Percentiles rank a stretch among this genome's conserved stretches.
These are phyloP conservation scores for Beroe forskalii DNA, from an alignment of 37 sponge, comb jelly and placozoan species.

Conservation along the genomic window DNA sequence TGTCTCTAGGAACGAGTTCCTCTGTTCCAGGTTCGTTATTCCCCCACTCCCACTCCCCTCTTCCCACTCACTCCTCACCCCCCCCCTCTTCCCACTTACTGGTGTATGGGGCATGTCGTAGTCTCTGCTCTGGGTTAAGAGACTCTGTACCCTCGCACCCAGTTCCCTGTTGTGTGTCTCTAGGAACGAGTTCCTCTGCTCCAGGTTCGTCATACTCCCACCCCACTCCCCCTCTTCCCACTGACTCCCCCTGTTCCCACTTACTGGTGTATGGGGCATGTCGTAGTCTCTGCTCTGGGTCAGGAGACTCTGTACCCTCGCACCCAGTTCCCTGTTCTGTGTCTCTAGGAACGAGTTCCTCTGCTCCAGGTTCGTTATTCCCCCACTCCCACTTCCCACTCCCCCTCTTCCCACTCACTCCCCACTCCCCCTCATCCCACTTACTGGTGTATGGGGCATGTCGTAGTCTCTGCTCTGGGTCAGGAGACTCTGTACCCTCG, in stretches of 20 bases:
- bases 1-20: background rate
- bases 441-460: background rate
- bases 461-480: background rate
- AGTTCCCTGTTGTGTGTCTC: conserved; percentile 6
- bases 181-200: conserved; percentile 10
- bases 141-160: background rate
- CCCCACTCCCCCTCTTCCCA: background rate
- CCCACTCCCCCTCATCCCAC: too few species aligned
- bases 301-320: background rate
- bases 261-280: background rate
- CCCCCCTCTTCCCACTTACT: too few species aligned
- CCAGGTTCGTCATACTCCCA: background rate
- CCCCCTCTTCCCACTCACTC: too few species aligned
- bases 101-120: background rate
- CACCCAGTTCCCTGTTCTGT: background rate
- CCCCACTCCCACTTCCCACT: too few species aligned
- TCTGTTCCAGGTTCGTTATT: conserved; percentile 9
- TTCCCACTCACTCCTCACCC: too few species aligned
- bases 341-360: conserved; percentile 9
- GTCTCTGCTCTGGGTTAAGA: background rate
- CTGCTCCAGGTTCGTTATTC: conserved; percentile 2
- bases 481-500: background rate
- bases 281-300: background rate
- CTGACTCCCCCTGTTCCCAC: too few species aligned
- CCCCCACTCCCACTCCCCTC: too few species aligned